Percentiles rank a stretch among this genome's conserved stretches.
These are phyloP conservation scores for Sinosuthora webbiana DNA, from an alignment of 2,113 vertebrate species.

Conservation along the genomic window DNA sequence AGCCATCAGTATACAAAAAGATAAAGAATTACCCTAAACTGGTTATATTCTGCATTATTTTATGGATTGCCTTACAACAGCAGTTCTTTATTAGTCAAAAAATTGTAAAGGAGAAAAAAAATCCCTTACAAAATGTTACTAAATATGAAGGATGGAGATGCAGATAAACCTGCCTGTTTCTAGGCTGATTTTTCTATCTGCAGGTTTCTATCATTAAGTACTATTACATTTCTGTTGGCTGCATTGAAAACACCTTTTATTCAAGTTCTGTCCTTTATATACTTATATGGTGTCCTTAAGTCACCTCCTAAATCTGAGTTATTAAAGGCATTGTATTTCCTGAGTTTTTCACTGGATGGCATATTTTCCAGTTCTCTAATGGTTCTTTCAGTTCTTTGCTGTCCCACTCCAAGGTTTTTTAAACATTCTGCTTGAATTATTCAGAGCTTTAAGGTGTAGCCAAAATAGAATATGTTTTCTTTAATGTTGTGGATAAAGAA, in stretches of 20 bases:
- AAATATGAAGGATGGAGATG: not conserved
- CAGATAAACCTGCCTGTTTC: not conserved
- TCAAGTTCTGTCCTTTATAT: not conserved
- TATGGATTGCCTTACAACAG: not conserved
- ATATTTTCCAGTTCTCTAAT: slow-evolving; percentile 1
- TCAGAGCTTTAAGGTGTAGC: not conserved
- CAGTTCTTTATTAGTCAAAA: not conserved
- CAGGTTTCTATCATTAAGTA: not conserved
- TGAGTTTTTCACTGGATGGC: not conserved
- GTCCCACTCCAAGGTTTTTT: not conserved
- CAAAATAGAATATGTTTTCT: not conserved
- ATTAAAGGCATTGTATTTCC: not conserved
- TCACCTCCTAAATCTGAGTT: slow-evolving; percentile 23
- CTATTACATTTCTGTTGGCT: not conserved
- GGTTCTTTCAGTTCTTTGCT: slow-evolving; percentile 10
- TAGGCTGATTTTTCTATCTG: not conserved
- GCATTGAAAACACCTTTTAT: not conserved
- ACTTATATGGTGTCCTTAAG: not conserved
- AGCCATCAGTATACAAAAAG: not conserved
- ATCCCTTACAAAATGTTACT: not conserved
- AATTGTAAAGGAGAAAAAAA: not conserved
- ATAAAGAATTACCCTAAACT: not conserved
- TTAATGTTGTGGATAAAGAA: not conserved
- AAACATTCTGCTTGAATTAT: not conserved
- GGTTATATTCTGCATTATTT: not conserved